Base-by-base conservation (phyloP, 2,888 invertebrate genomes). In the Athrips mouffetella region DNA sequence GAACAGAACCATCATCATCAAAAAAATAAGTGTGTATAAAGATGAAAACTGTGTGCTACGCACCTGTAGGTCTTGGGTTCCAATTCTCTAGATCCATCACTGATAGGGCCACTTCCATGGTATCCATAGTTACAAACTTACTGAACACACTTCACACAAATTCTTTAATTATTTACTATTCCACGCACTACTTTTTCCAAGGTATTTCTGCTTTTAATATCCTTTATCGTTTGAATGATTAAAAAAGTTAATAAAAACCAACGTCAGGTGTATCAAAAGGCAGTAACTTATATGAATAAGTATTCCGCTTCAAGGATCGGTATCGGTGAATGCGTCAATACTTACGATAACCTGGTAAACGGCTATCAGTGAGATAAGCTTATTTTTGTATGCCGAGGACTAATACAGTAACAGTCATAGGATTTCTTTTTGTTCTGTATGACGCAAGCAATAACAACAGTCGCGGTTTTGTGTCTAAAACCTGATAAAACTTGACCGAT, bases 311-410 rank as follows among this genome's bases (percentile, higher is more conserved):
- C 18, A 10, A 4, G 48, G 35, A 65, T 72, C 70, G 73, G 80
- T 76, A 65, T 15, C 48, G 65, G 63, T 62, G 54, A 77, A 76
- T 82, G 83, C 83, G 84, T 85, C 84, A 83, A 81, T 78, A 71
- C 35, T 5, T 11, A 20, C 55, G 80, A 82, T 82, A 82, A 65
- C 72, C 58, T 45, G 66, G 60, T 63, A 68, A 63, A 71, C 65
- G 55, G 59, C 47, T 80, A 80, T 82, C 81, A 15, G 31, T 60
- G 6, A 58, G 81, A 82, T 81, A 80, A 76, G 69, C 60, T 52
- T 31, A 21, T 8, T 42, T 31, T 7, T 8, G 21, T 13, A 8
- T 10, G 21, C 11, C 20, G 31, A 7, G 18, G 40, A 23, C n/a
- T n/a, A n/a, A n/a, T n/a, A n/a, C n/a, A n/a, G n/a, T n/a, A n/a